Base-by-base conservation (phyloP, 1,140 invertebrate genomes). In the Aporrectodea caliginosa region DNA sequence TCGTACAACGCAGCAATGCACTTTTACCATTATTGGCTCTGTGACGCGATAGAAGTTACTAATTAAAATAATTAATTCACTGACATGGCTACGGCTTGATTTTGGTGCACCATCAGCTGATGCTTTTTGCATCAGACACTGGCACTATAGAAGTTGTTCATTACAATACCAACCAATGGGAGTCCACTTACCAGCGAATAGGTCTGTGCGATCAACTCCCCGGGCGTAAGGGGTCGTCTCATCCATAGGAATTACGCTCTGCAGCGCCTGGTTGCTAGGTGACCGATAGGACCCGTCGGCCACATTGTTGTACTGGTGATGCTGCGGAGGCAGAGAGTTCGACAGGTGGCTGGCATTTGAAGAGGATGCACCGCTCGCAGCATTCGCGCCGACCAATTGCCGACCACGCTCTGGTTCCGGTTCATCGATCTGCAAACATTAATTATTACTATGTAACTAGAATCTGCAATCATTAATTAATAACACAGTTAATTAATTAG, bases 181-280 rank as follows among this genome's bases (percentile, higher is more conserved):
- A 58, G 43, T 6, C 22, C 43, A 6, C 43, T 58, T 22, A 58
- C 43, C 43, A 58, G 43, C 6, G 22, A 58, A 22, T 6, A 58
- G 43, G n/a, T 76, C 75, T 16, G 34, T 27, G 14, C 35, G 33
- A 22, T 76, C 75, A 1, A 76, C 33, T n/a, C 33, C 43, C 29
- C 75, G 33, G 14, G 33, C 1, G 29, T 76, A 76, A 43, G 75
- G 75, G 43, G 43, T 76, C 32, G 75, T 35, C 16, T 76, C 75
- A 16, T 76, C 75, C 75, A 76, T 68, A n/a, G 14, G 33, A 29
- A 68, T 14, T 34, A 76, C 16, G 35, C 35, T 43, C 43, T 58
- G 43, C 43, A 12, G 43, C 43, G 43, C 6, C 6, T 58, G 43
- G 6, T 12, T 22, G 43, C 22, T 58, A 6, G 43, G 6, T 22